A percentile compares a stretch with the other conserved stretches of the same genome.
Conservation (phyloP, 2,797 vertebrate species). For the Cuculus canorus region DNA sequence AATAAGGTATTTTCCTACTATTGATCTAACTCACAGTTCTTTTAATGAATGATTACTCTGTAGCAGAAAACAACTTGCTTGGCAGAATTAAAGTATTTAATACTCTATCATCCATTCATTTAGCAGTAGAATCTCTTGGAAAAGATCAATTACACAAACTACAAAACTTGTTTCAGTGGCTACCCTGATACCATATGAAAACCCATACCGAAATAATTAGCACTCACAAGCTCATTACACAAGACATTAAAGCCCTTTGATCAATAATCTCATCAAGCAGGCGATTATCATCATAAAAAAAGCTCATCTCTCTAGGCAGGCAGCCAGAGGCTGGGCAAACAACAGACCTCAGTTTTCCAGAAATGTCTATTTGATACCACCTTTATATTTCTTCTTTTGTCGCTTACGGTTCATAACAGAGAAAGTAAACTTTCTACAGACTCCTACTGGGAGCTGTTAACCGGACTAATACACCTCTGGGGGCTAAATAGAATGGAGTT, state of each 20-base stretch:
- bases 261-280: background rate
- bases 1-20: background rate
- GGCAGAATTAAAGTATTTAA: background rate
- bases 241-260: background rate
- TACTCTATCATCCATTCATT: background rate
- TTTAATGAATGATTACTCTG: background rate
- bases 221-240: background rate
- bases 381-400: conserved; percentile 82
- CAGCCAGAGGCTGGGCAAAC: conserved; percentile 76
- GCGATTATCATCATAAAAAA: conserved; percentile 79
- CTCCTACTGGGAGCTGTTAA: background rate
- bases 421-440: background rate
- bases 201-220: background rate
- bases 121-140: background rate
- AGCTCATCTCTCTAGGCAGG: conserved; percentile 67
- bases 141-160: background rate
- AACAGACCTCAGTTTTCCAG: conserved; percentile 79
- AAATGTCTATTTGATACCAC: conserved; percentile 80
- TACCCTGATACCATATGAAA: background rate
- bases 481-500: background rate
- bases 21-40: background rate
- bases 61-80: background rate
- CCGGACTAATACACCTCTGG: background rate
- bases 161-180: background rate
- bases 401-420: conserved; percentile 62